Evolutionary conservation across 2,888 invertebrate species (phyloP).

Genomic region (Escarpia spicata): DNA sequence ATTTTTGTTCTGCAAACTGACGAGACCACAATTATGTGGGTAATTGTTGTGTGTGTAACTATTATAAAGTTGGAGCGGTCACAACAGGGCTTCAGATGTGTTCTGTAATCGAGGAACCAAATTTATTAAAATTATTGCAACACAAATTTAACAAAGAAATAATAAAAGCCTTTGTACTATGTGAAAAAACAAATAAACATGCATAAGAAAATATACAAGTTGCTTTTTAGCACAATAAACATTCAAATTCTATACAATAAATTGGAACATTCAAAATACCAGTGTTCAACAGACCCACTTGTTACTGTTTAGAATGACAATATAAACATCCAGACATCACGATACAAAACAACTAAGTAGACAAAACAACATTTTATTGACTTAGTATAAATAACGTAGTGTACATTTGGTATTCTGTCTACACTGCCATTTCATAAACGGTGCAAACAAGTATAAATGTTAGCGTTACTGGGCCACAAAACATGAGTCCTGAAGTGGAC

Average conservation of each 20-base stretch:
- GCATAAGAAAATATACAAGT: background rate
- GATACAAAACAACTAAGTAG: background rate
- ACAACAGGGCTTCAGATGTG: background rate
- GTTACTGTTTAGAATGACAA: too few species aligned
- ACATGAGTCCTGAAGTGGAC: background rate
- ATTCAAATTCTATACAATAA: background rate
- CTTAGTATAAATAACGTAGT: conserved; percentile 16
- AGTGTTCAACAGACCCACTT: background rate
- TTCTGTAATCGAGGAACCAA: background rate
- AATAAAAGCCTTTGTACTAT: conserved; percentile 1
- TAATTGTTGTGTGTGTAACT: background rate
- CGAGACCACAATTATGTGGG: too few species aligned
- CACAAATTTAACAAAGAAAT: background rate
- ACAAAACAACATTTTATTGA: conserved; percentile 16
- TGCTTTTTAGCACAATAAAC: background rate
- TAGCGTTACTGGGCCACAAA: conserved; percentile 3
- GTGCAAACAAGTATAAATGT: conserved; percentile 12
- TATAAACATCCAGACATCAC: too few species aligned
- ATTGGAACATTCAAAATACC: background rate
- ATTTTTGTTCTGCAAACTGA: too few species aligned
- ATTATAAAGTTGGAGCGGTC: background rate
- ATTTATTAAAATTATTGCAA: background rate
- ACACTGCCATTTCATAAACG: conserved; percentile 11
- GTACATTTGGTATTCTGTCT: conserved; percentile 6
- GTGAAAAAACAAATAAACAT: background rate